A percentile compares a stretch with the other conserved stretches of the same genome.
Evolutionary conservation across 1,140 invertebrate genomes (phyloP).

Genomic region (Bombus balteatus): DNA sequence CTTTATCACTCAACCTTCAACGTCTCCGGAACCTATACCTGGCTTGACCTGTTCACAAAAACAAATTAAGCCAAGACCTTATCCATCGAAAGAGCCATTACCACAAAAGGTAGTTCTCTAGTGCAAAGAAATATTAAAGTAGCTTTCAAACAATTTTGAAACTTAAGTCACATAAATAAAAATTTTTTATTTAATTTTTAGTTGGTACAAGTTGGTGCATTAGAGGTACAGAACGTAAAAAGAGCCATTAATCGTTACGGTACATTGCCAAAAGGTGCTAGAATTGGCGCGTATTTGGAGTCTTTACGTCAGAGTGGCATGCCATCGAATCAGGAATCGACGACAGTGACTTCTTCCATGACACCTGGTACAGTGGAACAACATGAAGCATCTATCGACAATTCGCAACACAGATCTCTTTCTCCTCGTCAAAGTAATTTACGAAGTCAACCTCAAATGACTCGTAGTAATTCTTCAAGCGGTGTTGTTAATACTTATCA

Average conservation of each 20-base stretch:
- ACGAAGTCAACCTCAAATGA: conserved; percentile 90
- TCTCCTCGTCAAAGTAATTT: conserved; percentile 85
- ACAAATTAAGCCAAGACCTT: conserved; percentile 80
- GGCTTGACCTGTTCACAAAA: conserved; percentile 75
- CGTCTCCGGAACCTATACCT: conserved; percentile 78
- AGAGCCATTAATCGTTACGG: conserved; percentile 98
- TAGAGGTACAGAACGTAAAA: conserved; percentile 98
- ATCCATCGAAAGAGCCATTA: conserved; percentile 78
- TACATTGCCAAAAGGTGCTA: conserved; percentile 96
- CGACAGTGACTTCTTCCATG: conserved; percentile 57
- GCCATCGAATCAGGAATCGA: conserved; percentile 82
- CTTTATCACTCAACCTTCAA: conserved; percentile 77
- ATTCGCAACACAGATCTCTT: conserved; percentile 79
- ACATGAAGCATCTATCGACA: conserved; percentile 65
- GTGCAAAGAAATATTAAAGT: background rate
- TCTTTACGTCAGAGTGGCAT: conserved; percentile 92
- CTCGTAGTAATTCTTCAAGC: conserved; percentile 91
- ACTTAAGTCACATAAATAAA: background rate
- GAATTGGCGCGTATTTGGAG: conserved; percentile 97
- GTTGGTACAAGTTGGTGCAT: conserved; percentile 91
- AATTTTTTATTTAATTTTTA: conserved; percentile 68
- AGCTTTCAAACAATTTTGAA: background rate
- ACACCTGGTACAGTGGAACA: conserved; percentile 72
- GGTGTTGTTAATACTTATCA: conserved; percentile 88
- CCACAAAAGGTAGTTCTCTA: conserved; percentile 79